These are phyloP conservation scores for Echinarachnius parma DNA, from an alignment of 53 echinoderm and acorn worm species.

Conservation along the genomic window DNA sequence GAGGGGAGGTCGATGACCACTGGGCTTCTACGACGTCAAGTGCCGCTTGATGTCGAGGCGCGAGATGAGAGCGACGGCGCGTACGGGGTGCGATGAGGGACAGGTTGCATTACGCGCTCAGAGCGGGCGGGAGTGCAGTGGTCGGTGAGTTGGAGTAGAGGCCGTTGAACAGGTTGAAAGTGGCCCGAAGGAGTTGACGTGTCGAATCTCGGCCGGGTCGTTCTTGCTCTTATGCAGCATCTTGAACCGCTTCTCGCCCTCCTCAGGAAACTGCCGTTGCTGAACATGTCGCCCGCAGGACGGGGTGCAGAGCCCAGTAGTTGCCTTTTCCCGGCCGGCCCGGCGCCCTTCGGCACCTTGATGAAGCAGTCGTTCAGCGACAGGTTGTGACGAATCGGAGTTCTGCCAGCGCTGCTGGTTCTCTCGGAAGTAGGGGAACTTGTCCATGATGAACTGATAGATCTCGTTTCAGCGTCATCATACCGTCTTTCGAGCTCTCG, in stretches of 20 bases:
- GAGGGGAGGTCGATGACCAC: not conserved
- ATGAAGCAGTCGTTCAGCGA: slow-evolving; percentile 86
- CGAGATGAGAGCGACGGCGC: not conserved
- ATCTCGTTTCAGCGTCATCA: slow-evolving; percentile 85
- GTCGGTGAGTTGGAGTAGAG: slow-evolving; percentile 28
- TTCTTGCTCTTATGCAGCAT: slow-evolving; percentile 56
- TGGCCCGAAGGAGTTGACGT: slow-evolving; percentile 78
- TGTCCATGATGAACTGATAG: slow-evolving; percentile 83
- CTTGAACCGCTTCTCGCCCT: slow-evolving; percentile 86
- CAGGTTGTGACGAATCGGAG: slow-evolving; percentile 83
- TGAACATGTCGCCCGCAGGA: slow-evolving; percentile 88
- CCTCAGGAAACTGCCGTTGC: slow-evolving; percentile 81
- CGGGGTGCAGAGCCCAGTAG: slow-evolving; percentile 88
- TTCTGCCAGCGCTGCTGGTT: slow-evolving; percentile 95
- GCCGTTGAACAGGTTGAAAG: slow-evolving; percentile 62
- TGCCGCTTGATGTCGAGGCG: not conserved
- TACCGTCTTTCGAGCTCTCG: slow-evolving; percentile 84
- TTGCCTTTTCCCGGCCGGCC: slow-evolving; percentile 88
- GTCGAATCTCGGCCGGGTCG: slow-evolving; percentile 80
- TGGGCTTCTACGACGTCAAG: slow-evolving; percentile 7
- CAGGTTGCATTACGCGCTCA: slow-evolving; percentile 14
- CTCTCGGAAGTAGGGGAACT: slow-evolving; percentile 80
- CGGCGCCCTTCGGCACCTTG: slow-evolving; percentile 78
- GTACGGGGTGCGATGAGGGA: slow-evolving; percentile 1
- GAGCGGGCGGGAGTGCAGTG: not conserved